phyloP scores from a whole-genome alignment of 2,113 vertebrate genomes.

The Corydoras sp. region DNA sequence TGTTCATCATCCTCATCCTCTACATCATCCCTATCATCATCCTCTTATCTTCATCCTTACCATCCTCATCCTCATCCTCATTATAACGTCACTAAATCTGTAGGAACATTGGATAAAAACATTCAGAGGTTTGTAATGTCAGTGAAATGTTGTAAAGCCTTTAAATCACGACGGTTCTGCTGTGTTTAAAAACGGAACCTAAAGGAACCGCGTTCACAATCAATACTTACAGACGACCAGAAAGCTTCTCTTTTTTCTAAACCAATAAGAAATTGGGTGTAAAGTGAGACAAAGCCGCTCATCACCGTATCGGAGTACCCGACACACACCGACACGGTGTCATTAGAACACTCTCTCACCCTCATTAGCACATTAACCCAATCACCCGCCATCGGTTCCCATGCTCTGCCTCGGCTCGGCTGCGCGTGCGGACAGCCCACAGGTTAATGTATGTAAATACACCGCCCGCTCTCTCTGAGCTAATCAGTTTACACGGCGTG shows the following conservation, averaged over 20 bases:
- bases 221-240: no score
- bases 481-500: slow-evolving; percentile 67
- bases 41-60: no score
- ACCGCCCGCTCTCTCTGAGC: slow-evolving; percentile 35
- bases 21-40: no score
- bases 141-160: no score
- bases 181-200: no score
- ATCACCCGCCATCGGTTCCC: slow-evolving; percentile 8
- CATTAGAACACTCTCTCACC: slow-evolving; percentile 30
- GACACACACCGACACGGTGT: slow-evolving; percentile 20
- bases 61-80: no score
- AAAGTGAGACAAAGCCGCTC: slow-evolving; percentile 2
- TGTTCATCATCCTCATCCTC: no score
- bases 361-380: slow-evolving; percentile 34
- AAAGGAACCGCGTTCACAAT: no score
- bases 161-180: no score
- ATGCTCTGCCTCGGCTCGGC: slow-evolving; percentile 13
- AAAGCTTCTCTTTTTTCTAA: background rate
- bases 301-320: background rate
- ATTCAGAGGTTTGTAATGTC: no score
- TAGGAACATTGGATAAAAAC: no score
- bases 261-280: background rate
- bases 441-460: slow-evolving; percentile 65
- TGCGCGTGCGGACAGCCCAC: slow-evolving; percentile 39
- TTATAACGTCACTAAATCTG: no score